A percentile compares a stretch with the other conserved stretches of the same genome.
Evolutionary conservation across 2,888 invertebrate genomes (phyloP).

Genomic region (Ametastegia equiseti): DNA sequence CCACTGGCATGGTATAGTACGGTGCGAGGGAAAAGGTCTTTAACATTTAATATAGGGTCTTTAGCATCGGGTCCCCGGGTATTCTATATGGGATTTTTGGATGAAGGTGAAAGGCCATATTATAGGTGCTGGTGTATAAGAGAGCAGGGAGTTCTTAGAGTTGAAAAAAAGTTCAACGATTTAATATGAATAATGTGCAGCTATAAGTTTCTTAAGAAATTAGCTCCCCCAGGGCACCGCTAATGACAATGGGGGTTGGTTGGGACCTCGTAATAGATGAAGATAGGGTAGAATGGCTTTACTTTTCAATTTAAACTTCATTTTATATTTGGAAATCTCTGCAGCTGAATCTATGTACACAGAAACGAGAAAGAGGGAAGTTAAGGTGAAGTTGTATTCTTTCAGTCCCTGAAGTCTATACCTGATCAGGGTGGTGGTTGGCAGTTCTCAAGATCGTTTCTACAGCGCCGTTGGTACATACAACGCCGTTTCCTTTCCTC

Average conservation of each 20-base stretch:
- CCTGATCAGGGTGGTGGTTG: conserved; percentile 1
- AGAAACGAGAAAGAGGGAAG: not conserved
- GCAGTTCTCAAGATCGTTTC: conserved; percentile 40
- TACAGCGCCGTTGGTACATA: no score
- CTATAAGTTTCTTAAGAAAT: conserved; percentile 19
- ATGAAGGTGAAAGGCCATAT: not conserved
- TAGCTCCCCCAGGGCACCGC: conserved; percentile 15
- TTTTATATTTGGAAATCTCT: conserved; percentile 6
- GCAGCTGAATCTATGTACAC: not conserved
- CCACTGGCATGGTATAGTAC: no score
- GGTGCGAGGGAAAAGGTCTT: not conserved
- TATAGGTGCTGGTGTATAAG: not conserved
- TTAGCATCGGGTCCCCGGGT: not conserved
- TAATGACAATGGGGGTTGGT: not conserved
- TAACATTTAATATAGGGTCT: conserved; percentile 2
- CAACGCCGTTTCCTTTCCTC: conserved; percentile 24
- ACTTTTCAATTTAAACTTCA: not conserved
- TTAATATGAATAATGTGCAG: conserved; percentile 28
- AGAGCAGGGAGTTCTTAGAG: not conserved
- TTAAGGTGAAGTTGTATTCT: not conserved
- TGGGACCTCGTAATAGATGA: not conserved
- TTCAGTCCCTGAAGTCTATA: conserved; percentile 8
- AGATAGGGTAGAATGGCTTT: conserved; percentile 2
- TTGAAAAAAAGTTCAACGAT: conserved; percentile 23
- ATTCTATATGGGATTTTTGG: not conserved